Conservation (phyloP, 2,888 invertebrate genomes). For the Diplolepis rosae region DNA sequence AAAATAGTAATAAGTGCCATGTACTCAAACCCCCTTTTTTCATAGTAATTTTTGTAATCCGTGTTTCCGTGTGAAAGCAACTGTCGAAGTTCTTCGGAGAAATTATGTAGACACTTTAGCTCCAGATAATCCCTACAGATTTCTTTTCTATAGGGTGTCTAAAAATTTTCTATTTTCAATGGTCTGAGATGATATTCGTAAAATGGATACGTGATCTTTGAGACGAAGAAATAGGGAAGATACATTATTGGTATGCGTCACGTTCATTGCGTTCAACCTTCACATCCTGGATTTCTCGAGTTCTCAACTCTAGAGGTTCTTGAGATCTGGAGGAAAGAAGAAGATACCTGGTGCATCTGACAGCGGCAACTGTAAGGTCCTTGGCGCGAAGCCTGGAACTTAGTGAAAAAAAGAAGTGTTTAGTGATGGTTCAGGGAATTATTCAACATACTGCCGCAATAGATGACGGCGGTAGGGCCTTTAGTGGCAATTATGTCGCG, state of each 20-base stretch:
- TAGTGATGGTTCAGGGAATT: constrained; percentile 30
- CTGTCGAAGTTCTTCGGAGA: too few relatives aligned
- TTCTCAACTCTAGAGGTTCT: constrained; percentile 1
- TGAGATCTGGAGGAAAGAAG: constrained; percentile 28
- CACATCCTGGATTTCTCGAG: constrained; percentile 39
- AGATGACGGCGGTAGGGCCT: constrained; percentile 30
- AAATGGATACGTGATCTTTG: constrained; percentile 24
- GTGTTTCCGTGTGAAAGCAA: too few relatives aligned
- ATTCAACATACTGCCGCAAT: constrained; percentile 3
- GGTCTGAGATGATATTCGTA: neutral
- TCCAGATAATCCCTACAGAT: too few relatives aligned
- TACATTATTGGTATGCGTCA: constrained; percentile 42
- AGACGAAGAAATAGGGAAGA: constrained; percentile 11
- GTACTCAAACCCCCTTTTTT: too few relatives aligned
- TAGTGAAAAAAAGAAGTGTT: neutral
- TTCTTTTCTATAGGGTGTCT: too few relatives aligned
- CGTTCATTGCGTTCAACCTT: constrained; percentile 50
- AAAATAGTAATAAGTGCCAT: too few relatives aligned
- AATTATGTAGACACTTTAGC: too few relatives aligned
- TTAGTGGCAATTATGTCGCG: constrained; percentile 44
- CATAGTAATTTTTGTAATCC: too few relatives aligned
- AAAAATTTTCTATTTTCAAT: constrained; percentile 20
- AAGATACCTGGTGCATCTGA: constrained; percentile 21
- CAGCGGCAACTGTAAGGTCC: constrained; percentile 27
- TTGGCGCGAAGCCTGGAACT: constrained; percentile 1